Evolutionary conservation across 2,888 invertebrate species (phyloP).

Genomic region (Eupithecia abbreviata): DNA sequence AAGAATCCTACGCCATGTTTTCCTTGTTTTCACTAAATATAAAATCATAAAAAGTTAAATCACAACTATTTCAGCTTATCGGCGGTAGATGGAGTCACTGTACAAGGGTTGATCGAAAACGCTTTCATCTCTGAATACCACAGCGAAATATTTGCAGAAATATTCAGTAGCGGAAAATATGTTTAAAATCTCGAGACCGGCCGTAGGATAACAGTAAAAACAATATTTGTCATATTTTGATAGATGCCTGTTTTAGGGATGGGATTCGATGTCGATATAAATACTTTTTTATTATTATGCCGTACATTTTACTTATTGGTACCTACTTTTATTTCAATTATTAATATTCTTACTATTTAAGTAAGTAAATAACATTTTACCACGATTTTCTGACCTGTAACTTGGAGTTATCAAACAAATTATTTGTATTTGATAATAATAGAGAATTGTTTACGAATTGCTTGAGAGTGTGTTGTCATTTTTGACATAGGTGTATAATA

Average conservation of each 20-base stretch:
- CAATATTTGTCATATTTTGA: constrained; percentile 80
- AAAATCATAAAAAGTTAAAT: neutral
- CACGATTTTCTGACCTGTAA: no score
- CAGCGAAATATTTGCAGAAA: constrained; percentile 31
- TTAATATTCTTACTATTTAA: no score
- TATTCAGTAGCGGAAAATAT: constrained; percentile 34
- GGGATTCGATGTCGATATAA: constrained; percentile 44
- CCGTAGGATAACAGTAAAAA: constrained; percentile 53
- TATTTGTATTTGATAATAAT: no score
- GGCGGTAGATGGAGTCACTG: neutral
- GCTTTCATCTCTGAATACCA: neutral
- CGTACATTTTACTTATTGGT: no score
- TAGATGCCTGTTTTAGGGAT: constrained; percentile 64
- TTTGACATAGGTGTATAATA: neutral
- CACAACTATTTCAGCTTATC: neutral
- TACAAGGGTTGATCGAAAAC: neutral
- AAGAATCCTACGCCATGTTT: no score
- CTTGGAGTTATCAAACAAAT: no score
- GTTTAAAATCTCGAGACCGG: constrained; percentile 24
- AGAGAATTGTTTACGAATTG: neutral
- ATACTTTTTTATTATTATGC: neutral
- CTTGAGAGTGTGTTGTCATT: neutral
- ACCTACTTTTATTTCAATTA: no score
- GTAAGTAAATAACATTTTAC: no score
- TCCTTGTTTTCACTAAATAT: neutral